A percentile compares a stretch with the other conserved stretches of the same genome.
Conservation (phyloP, 2,888 invertebrate genomes). For the Itoplectis maculator region DNA sequence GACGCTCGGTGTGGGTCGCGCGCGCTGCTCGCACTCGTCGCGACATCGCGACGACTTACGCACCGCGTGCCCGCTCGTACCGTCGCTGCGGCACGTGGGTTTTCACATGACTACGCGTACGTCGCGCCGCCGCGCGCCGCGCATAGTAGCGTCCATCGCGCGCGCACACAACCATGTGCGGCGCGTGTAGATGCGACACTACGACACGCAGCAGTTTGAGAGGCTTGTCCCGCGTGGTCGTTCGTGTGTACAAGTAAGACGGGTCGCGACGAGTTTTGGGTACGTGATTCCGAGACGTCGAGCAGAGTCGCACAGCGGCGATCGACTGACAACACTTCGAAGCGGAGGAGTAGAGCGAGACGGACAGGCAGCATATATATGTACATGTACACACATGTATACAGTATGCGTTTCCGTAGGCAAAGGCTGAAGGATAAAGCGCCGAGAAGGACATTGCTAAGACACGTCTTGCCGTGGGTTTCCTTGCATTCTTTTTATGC, state of each 20-base stretch:
- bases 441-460: constrained; percentile 15
- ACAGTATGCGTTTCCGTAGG: constrained; percentile 12
- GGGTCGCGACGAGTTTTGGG: constrained; percentile 22
- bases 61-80: constrained; percentile 34
- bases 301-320: neutral
- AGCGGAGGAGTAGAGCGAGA: constrained; percentile 4
- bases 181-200: neutral
- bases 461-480: constrained; percentile 24
- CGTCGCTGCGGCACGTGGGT: constrained; percentile 31
- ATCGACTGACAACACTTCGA: constrained; percentile 2
- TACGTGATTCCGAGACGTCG: constrained; percentile 16
- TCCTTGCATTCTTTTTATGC: constrained; percentile 1
- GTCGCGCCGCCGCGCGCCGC: constrained; percentile 27
- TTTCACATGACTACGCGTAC: constrained; percentile 33
- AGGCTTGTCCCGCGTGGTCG: constrained; percentile 7
- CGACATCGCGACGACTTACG: constrained; percentile 18
- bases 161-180: neutral
- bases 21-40: constrained; percentile 13
- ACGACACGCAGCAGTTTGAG: neutral
- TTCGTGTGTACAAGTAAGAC: neutral
- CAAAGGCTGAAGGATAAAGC: constrained; percentile 17
- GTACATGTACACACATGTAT: too few species aligned
- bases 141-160: constrained; percentile 7
- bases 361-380: neutral
- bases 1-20: constrained; percentile 12